A percentile compares a stretch with the other conserved stretches of the same genome.
These are phyloP conservation scores for Lissocephala sabroskyi DNA, from an alignment of 2,888 invertebrate species.

Conservation along the genomic window DNA sequence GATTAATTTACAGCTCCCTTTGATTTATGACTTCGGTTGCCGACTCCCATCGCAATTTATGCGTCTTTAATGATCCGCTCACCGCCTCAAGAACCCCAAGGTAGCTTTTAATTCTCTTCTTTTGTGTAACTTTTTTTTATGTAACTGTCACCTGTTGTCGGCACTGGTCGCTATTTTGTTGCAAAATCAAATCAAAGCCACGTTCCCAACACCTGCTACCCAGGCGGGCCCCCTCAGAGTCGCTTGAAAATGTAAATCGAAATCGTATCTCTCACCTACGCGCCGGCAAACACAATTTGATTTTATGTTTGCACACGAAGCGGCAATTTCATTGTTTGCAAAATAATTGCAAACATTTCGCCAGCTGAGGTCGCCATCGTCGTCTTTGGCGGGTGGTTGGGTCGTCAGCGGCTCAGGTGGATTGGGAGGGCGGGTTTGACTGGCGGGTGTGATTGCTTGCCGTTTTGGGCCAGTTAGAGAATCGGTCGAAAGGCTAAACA, in stretches of 20 bases:
- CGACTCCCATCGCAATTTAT: constrained; percentile 23
- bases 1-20: constrained; percentile 41
- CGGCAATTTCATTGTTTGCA: constrained; percentile 70
- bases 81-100: not conserved
- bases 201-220: constrained; percentile 42
- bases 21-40: constrained; percentile 19
- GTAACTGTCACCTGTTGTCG: constrained; percentile 50
- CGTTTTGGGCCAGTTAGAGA: constrained; percentile 16
- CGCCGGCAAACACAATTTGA: constrained; percentile 40
- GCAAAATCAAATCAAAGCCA: constrained; percentile 57
- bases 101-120: constrained; percentile 1
- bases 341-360: constrained; percentile 68
- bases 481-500: constrained; percentile 69
- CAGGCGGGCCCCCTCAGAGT: constrained; percentile 7
- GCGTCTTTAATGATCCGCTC: not conserved
- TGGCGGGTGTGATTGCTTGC: no score
- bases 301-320: constrained; percentile 63
- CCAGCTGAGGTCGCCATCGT: constrained; percentile 55
- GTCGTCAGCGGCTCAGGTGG: not conserved
- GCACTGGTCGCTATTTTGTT: not conserved
- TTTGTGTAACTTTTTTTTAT: constrained; percentile 52
- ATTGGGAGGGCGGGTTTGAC: no score
- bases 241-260: not conserved
- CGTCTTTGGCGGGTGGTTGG: not conserved
- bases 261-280: not conserved